A percentile compares a stretch with the other conserved stretches of the same genome.
Conservation (phyloP, 2,113 vertebrate genomes). For the Chascanopsetta lugubris region DNA sequence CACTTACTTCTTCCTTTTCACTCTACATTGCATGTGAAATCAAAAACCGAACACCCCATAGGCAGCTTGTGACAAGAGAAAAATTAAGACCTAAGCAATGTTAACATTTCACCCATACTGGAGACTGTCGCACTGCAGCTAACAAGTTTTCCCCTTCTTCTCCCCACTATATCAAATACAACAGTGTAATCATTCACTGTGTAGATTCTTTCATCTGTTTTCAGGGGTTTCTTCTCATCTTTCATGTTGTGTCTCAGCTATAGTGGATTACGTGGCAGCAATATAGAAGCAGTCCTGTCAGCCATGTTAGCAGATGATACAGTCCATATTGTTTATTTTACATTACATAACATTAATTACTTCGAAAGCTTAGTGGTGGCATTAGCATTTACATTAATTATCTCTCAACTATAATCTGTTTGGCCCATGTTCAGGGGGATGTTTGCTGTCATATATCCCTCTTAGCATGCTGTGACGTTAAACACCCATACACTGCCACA, state of each 20-base stretch:
- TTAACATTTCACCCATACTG: slow-evolving; percentile 84
- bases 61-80: slow-evolving; percentile 49
- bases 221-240: background rate
- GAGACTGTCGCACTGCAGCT: slow-evolving; percentile 86
- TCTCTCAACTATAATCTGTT: background rate
- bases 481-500: background rate
- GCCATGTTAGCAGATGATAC: background rate
- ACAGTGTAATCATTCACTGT: slow-evolving; percentile 9
- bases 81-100: slow-evolving; percentile 50
- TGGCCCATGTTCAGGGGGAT: background rate
- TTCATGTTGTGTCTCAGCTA: slow-evolving; percentile 1
- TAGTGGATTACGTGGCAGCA: slow-evolving; percentile 3
- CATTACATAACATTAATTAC: background rate
- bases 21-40: slow-evolving; percentile 73
- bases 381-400: background rate
- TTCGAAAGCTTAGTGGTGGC: background rate
- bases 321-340: background rate
- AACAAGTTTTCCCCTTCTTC: slow-evolving; percentile 39
- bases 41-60: slow-evolving; percentile 47
- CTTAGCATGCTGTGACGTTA: slow-evolving; percentile 18
- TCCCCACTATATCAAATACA: slow-evolving; percentile 18
- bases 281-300: background rate
- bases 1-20: slow-evolving; percentile 49
- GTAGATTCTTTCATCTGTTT: slow-evolving; percentile 15
- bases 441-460: slow-evolving; percentile 12